Evolutionary conservation across 2,888 invertebrate species (phyloP), one percentile per base, ranked within the genome.

Genomic region (Cryptophagus acutangulus): DNA sequence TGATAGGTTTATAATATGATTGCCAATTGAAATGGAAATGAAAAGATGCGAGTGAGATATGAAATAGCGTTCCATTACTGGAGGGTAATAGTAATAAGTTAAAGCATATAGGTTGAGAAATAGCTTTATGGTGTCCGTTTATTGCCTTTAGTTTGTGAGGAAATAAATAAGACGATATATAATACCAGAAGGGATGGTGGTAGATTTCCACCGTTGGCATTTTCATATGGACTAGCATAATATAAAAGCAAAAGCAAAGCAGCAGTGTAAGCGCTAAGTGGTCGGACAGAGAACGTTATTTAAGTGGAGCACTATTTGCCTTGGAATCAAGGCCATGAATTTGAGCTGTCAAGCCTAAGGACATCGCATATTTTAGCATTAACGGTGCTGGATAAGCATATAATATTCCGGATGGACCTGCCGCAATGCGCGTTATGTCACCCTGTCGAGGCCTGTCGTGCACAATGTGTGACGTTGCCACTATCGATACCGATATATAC

Each of bases 271-370:
- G 49, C n/a, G n/a, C 46, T 50, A 50, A 55, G 49, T 49, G 51
- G 54, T 54, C 51, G 53, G 52, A 53, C 54, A 57, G 52, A 58
- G 57, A 51, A 49, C 38, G 46, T 44, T 51, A 53, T 58, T 57
- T 59, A 58, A 57, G 54, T 55, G 48, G n/a, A 44, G 56, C 46
- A 57, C 48, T 58, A 53, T 59, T 58, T 59, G 58, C 57, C 48
- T 53, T 51, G 43, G 57, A 55, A 57, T 58, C 55, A 61, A 44
- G 55, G 48, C 51, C 42, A 56, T 59, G 58, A 59, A 59, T 59
- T 49, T 54, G 46, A 51, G 48, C 54, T 59, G 57, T 57, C 59
- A 58, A 46, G 52, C 54, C 46, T 48, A 48, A 48, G 46, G 46
- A 43, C 45, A 45, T 46, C 43, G 41, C 43, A 48, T 58, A 58